These are phyloP conservation scores for Xenops minutus DNA, from an alignment of 2,797 vertebrate genomes.

Conservation along the genomic window DNA sequence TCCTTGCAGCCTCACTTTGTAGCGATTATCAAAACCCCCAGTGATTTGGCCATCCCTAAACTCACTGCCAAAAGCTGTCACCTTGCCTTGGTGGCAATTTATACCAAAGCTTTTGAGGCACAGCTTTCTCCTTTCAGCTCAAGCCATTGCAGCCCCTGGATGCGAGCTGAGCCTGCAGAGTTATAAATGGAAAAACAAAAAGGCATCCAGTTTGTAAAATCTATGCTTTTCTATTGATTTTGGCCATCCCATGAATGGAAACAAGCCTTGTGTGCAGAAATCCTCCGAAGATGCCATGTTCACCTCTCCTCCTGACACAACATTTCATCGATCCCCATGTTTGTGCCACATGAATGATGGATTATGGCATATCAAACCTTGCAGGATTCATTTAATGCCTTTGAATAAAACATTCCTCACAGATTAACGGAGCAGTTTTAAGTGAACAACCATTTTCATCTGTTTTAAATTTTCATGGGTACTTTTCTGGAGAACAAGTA, in stretches of 20 bases:
- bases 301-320: background rate
- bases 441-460: constrained; percentile 74
- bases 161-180: background rate
- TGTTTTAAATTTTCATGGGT: constrained; percentile 77
- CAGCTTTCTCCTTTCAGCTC: background rate
- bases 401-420: constrained; percentile 78
- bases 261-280: background rate
- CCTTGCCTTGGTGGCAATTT: background rate
- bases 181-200: background rate
- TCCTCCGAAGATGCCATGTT: background rate
- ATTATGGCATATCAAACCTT: constrained; percentile 68
- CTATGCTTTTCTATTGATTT: constrained; percentile 46
- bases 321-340: constrained; percentile 18
- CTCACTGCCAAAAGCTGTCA: background rate
- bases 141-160: accelerated
- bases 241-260: constrained; percentile 37
- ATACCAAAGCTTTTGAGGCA: background rate
- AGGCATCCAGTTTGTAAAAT: constrained; percentile 41
- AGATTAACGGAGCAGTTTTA: constrained; percentile 76
- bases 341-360: constrained; percentile 54
- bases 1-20: background rate
- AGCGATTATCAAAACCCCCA: background rate
- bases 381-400: constrained; percentile 70
- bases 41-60: background rate
- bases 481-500: constrained; percentile 77